These are phyloP conservation scores for Petrolisthes manimaculis DNA, from an alignment of 2,888 invertebrate species.

Conservation along the genomic window DNA sequence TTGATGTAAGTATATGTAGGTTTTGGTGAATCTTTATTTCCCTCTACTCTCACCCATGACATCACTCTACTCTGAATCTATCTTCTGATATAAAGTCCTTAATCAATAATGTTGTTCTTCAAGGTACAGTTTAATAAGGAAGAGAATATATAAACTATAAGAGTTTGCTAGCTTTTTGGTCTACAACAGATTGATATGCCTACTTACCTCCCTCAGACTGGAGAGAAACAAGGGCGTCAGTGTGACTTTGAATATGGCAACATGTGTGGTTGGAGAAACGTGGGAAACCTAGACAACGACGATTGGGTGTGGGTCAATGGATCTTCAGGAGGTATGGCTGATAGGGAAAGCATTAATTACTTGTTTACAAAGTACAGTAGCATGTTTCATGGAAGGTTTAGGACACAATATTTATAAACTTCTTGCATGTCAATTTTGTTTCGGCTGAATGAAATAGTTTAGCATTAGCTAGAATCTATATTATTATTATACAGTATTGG, in stretches of 20 bases:
- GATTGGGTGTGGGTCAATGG: conserved; percentile 49
- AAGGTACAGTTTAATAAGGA: no score
- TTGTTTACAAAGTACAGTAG: background rate
- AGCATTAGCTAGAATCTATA: no score
- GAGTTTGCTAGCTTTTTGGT: no score
- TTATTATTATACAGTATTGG: no score
- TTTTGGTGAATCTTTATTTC: background rate
- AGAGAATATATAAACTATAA: no score
- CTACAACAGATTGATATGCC: no score
- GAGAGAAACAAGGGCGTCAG: conserved; percentile 7
- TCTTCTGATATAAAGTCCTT: background rate
- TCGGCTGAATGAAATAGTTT: no score
- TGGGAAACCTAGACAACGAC: conserved; percentile 17
- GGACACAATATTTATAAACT: no score
- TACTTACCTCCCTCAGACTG: conserved; percentile 11
- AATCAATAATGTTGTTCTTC: no score
- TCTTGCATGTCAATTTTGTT: no score
- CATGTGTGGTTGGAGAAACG: conserved; percentile 38
- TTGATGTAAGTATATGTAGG: conserved; percentile 28
- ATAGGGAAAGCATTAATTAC: background rate
- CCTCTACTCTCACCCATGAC: background rate
- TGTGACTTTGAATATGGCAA: conserved; percentile 48
- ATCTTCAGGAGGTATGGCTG: conserved; percentile 40
- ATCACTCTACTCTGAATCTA: background rate
- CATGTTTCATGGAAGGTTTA: background rate